Evolutionary conservation across 2,888 invertebrate species (phyloP), one percentile per base, ranked within the genome.

Genomic region (Dryadula phaetusa): DNA sequence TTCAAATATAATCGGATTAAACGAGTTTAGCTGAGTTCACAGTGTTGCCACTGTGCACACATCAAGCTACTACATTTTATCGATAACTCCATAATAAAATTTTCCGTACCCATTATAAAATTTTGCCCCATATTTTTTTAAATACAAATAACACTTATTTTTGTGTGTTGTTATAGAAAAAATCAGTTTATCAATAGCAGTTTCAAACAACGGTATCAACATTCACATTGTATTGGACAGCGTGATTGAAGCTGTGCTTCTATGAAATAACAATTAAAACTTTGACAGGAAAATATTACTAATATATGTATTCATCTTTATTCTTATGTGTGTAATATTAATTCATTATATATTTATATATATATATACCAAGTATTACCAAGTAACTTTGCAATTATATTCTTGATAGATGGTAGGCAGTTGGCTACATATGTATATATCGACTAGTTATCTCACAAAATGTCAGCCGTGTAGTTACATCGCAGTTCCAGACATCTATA

Each of bases 401-500:
- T n/a, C n/a, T n/a, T n/a, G n/a, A n/a, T n/a, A n/a, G n/a, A n/a
- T n/a, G n/a, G n/a, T n/a, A n/a, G n/a, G n/a, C n/a, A n/a, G n/a
- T n/a, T n/a, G n/a, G n/a, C n/a, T n/a, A n/a, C n/a, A n/a, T n/a
- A n/a, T n/a, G n/a, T n/a, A n/a, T n/a, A n/a, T 25, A 52, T 62
- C 25, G 22, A 40, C 22, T 40, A 37, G 40, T 37, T 40, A 25
- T 56, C 18, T 56, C 12, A 2, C 6, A 56, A 37, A 49, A 58
- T 58, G 53, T 34, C 10, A 52, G 32, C 62, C 58, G 65, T 46
- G 62, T 44, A 37, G 16, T 2, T 34, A 22, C 4, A 14, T 16
- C 25, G 52, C 42, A 62, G 69, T 66, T 58, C 62, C 62, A 60
- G 66, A 63, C 66, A 49, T 58, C 28, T 47, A 63, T 66, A 66